Percentiles rank a stretch among this genome's conserved stretches.
These are phyloP conservation scores for Siderastrea radians DNA, from an alignment of 92 coral and sea anemone genomes.

Conservation along the genomic window DNA sequence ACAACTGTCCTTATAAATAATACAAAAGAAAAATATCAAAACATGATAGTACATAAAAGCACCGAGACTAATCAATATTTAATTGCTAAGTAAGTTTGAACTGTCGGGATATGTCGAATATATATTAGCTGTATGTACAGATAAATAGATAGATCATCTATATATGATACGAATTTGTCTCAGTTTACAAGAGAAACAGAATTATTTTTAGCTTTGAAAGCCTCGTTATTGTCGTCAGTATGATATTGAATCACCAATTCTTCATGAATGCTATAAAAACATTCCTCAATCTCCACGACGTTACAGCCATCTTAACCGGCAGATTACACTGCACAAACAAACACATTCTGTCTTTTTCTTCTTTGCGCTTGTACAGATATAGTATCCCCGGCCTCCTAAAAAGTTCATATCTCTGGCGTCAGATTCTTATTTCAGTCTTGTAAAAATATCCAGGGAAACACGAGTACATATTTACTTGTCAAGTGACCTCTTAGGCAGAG, in stretches of 20 bases:
- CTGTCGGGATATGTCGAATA: background rate
- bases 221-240: background rate
- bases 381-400: background rate
- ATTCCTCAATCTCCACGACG: conserved; percentile 31
- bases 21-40: too few relatives aligned
- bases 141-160: too few relatives aligned
- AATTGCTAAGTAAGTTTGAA: background rate
- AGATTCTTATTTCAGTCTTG: too few relatives aligned
- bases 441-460: background rate
- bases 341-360: background rate
- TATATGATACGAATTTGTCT: background rate
- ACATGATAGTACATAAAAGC: background rate
- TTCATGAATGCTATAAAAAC: conserved; percentile 14
- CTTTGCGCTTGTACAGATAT: background rate
- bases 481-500: conserved; percentile 75
- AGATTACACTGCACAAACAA: background rate
- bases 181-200: background rate
- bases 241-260: background rate
- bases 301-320: background rate
- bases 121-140: too few relatives aligned
- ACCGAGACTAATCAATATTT: background rate
- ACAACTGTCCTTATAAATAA: too few relatives aligned
- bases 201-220: background rate
- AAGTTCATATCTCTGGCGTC: background rate
- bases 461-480: conserved; percentile 54